Evolutionary conservation across 2,113 vertebrate species (phyloP).

Genomic region (Antennarius striatus): DNA sequence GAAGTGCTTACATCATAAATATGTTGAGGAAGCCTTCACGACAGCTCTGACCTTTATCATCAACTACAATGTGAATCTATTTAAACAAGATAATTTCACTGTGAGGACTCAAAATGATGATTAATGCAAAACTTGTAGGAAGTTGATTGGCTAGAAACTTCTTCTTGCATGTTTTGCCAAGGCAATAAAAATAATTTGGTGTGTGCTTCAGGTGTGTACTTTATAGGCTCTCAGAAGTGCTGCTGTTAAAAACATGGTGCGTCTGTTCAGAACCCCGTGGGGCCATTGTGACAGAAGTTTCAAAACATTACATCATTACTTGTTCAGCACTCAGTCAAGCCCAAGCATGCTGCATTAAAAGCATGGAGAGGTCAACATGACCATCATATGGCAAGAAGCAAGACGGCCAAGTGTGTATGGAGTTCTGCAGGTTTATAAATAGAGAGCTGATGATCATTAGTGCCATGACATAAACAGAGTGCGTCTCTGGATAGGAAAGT

Average conservation of each 20-base stretch:
- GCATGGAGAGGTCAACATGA: constrained; percentile 37
- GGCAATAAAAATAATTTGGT: constrained; percentile 38
- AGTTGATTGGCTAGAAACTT: constrained; percentile 2
- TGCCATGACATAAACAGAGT: constrained; percentile 41
- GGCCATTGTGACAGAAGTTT: constrained; percentile 33
- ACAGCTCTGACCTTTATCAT: constrained; percentile 49
- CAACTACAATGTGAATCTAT: constrained; percentile 39
- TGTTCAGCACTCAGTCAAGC: constrained; percentile 43
- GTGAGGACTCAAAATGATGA: constrained; percentile 25
- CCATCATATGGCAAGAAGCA: constrained; percentile 33
- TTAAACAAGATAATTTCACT: constrained; percentile 42
- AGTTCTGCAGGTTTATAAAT: constrained; percentile 12
- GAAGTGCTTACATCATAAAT: constrained; percentile 56
- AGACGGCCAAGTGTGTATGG: background rate
- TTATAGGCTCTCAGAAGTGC: constrained; percentile 24
- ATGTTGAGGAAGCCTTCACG: constrained; percentile 45
- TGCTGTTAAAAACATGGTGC: constrained; percentile 45
- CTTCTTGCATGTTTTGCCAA: constrained; percentile 33
- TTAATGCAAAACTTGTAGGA: constrained; percentile 3
- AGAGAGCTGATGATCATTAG: constrained; percentile 43
- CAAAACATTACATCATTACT: constrained; percentile 58
- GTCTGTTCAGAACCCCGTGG: constrained; percentile 27
- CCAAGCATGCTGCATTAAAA: constrained; percentile 39
- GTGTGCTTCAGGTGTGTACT: constrained; percentile 44
- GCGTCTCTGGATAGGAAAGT: constrained; percentile 30